phyloP scores from a whole-genome alignment of 1,140 invertebrate species.

The Oreohelix idahoensis region DNA sequence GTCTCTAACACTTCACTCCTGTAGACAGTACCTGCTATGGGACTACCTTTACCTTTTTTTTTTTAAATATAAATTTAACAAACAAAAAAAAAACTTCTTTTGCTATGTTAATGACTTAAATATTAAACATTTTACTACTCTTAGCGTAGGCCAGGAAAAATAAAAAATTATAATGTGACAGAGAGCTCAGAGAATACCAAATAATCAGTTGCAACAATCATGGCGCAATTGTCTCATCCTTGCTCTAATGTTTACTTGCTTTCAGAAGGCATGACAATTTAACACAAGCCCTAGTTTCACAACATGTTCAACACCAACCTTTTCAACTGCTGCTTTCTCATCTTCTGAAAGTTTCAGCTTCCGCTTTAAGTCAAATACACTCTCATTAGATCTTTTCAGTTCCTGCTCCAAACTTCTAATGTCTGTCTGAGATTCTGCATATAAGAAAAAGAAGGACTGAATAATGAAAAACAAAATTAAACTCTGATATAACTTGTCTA shows the following conservation, averaged over 20 bases:
- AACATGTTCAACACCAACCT: conserved; percentile 44
- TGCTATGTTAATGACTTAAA: no score
- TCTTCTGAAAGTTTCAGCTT: conserved; percentile 66
- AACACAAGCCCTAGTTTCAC: background rate
- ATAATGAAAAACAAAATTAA: no score
- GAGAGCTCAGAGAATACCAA: no score
- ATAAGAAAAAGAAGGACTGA: background rate
- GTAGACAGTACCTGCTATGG: no score
- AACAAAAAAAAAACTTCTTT: no score
- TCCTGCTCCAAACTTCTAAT: conserved; percentile 82
- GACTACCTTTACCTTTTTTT: no score
- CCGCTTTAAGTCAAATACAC: conserved; percentile 81
- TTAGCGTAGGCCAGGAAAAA: no score
- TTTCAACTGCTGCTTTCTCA: conserved; percentile 64
- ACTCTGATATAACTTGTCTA: no score
- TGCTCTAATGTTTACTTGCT: background rate
- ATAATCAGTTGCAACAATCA: background rate
- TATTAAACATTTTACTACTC: no score
- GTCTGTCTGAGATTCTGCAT: conserved; percentile 64
- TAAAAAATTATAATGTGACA: no score
- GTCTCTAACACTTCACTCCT: no score
- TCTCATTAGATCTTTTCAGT: conserved; percentile 79
- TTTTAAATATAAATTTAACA: no score
- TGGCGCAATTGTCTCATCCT: background rate
- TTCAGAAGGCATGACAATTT: background rate